These are phyloP conservation scores for Scaptodrosophila lebanonensis DNA, from an alignment of 1,140 invertebrate genomes.

Conservation along the genomic window DNA sequence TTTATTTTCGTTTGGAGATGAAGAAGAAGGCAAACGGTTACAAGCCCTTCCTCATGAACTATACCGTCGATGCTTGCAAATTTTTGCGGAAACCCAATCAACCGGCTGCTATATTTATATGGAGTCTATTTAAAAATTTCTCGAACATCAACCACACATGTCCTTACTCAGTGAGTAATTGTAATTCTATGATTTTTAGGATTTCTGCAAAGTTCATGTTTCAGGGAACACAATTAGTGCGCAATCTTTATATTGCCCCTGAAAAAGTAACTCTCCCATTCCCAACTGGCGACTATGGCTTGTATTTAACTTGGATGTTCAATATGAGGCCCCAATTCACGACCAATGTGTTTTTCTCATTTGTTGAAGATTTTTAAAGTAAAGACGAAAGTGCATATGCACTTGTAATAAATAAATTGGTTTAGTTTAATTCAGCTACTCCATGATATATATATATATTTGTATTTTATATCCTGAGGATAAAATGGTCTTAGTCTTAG, in stretches of 20 bases:
- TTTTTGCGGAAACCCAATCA: conserved; percentile 4
- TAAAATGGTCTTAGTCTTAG: no score
- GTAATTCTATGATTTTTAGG: neutral
- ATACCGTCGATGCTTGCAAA: conserved; percentile 2
- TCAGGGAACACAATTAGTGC: neutral
- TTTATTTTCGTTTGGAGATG: neutral
- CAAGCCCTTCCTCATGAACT: conserved; percentile 7
- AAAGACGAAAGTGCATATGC: neutral
- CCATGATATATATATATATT: no score
- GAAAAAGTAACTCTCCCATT: neutral
- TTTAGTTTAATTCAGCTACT: no score
- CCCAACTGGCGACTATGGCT: conserved; percentile 13
- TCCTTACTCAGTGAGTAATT: conserved; percentile 9
- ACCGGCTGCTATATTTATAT: conserved; percentile 7
- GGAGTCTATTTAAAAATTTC: conserved; percentile 6
- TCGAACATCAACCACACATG: conserved; percentile 15
- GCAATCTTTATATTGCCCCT: neutral
- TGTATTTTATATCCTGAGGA: no score
- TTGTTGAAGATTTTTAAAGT: conserved; percentile 5
- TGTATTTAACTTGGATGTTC: neutral
- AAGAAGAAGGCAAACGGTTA: conserved; percentile 15
- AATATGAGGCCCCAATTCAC: neutral
- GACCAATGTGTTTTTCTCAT: neutral
- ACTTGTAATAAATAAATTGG: no score
- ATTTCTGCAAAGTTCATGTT: neutral